phyloP scores from a whole-genome alignment of 2,888 invertebrate genomes.

The Candidula unifasciata region DNA sequence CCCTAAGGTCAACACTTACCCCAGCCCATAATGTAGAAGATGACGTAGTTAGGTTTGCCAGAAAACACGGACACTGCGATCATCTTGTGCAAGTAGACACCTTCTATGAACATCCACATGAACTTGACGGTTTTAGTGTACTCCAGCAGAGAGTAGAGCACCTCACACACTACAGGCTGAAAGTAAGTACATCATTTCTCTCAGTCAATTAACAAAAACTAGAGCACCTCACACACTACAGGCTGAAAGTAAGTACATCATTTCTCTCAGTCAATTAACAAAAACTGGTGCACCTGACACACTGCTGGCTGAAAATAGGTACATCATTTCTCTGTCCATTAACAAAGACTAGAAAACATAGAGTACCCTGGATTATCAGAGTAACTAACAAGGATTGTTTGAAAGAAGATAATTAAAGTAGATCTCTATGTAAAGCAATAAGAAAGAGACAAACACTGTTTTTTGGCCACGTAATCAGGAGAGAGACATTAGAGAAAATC shows the following conservation, averaged over 20 bases:
- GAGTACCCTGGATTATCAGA: too few species aligned
- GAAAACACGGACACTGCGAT: conserved; percentile 82
- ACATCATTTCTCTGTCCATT: too few species aligned
- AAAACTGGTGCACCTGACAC: conserved; percentile 87
- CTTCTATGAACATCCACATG: conserved; percentile 98
- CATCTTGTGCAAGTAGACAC: conserved; percentile 91
- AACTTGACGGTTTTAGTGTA: conserved; percentile 94
- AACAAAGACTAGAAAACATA: conserved; percentile 87
- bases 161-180: conserved; percentile 89
- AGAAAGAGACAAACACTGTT: too few species aligned
- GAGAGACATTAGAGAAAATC: too few species aligned
- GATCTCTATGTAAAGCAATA: too few species aligned
- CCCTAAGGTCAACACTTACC: conserved; percentile 74
- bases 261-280: too few species aligned
- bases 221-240: conserved; percentile 87
- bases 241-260: too few species aligned
- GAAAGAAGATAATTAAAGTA: too few species aligned
- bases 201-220: conserved; percentile 87
- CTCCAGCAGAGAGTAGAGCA: conserved; percentile 88
- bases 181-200: too few species aligned
- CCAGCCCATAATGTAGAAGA: conserved; percentile 78
- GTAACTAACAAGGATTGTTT: too few species aligned
- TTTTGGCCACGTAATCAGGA: too few species aligned
- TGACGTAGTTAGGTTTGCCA: conserved; percentile 76
- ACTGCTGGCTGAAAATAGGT: conserved; percentile 86